Base-by-base conservation (phyloP, 1,140 invertebrate species). In the Gonatopus flavifemur region DNA sequence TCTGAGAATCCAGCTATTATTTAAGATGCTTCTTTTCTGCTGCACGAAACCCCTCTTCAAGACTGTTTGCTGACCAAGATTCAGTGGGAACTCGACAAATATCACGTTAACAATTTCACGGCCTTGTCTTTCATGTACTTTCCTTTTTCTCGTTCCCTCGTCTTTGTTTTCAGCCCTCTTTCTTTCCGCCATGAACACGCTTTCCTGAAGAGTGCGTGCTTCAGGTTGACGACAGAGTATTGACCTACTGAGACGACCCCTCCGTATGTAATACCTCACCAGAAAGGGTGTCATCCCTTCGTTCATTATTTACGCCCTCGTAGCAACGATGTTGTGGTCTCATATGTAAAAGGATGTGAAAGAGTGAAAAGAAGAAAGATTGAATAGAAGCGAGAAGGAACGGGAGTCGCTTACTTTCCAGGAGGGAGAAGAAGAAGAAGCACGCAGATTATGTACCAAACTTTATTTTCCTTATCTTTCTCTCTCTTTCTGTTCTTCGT, bases 301-400 rank as follows among this genome's bases (percentile, higher is more conserved):
- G 61, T 67, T 69, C 65, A 69, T 69, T 69, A 69, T 69, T 69
- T 66, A 69, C 64, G 62, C 67, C 66, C 66, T 65, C 57, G 40
- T 47, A 51, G 49, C 25, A 13, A n/a, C n/a, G n/a, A n/a, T n/a
- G n/a, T n/a, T n/a, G n/a, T n/a, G n/a, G n/a, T n/a, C n/a, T n/a
- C n/a, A n/a, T n/a, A n/a, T n/a, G n/a, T n/a, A n/a, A n/a, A n/a
- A n/a, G n/a, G n/a, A n/a, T n/a, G n/a, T n/a, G n/a, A n/a, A n/a
- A n/a, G n/a, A n/a, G n/a, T n/a, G n/a, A n/a, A n/a, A n/a, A n/a
- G n/a, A n/a, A n/a, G n/a, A n/a, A n/a, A n/a, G n/a, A n/a, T n/a
- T n/a, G n/a, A n/a, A n/a, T n/a, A n/a, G n/a, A n/a, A n/a, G n/a
- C n/a, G n/a, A n/a, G n/a, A n/a, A n/a, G n/a, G n/a, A n/a, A n/a